A percentile compares a stretch with the other conserved stretches of the same genome.
phyloP scores from a whole-genome alignment of 1,140 invertebrate genomes.

The Drosophila neocordata region DNA sequence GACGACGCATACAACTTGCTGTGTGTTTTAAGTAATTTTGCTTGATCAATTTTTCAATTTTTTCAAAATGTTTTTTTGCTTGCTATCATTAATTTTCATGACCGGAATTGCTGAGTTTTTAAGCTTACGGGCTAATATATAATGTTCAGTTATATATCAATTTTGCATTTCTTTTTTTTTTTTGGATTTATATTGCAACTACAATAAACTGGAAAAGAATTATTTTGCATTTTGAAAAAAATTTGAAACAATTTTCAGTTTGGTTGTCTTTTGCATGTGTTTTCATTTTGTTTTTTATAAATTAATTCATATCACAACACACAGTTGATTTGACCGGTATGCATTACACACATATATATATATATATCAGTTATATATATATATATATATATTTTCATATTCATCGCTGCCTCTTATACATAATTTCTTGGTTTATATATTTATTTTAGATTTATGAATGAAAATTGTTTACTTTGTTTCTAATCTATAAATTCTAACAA shows the following conservation, averaged over 20 bases:
- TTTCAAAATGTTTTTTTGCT: conserved; percentile 37
- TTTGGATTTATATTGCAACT: conserved; percentile 19
- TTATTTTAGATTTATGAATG: conserved; percentile 51
- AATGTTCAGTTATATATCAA: conserved; percentile 15
- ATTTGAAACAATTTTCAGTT: conserved; percentile 47
- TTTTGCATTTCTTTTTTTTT: conserved; percentile 19
- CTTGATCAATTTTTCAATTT: conserved; percentile 45
- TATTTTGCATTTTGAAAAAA: conserved; percentile 14
- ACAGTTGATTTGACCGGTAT: conserved; percentile 77
- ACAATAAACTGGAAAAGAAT: conserved; percentile 21
- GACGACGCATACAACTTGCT: conserved; percentile 73
- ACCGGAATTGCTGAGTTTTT: conserved; percentile 1
- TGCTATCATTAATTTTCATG: conserved; percentile 25
- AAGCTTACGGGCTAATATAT: conserved; percentile 9
- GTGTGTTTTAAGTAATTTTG: conserved; percentile 69
- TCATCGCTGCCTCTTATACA: conserved; percentile 48
- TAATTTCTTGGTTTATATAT: conserved; percentile 42
- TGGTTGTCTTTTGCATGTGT: conserved; percentile 36
- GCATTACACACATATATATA: conserved; percentile 51
- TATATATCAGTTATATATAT: conserved; percentile 48
- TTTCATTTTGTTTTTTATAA: conserved; percentile 60
- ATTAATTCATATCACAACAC: conserved; percentile 82
- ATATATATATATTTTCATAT: conserved; percentile 44
- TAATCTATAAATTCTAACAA: conserved; percentile 76
- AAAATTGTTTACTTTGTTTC: conserved; percentile 55